These are phyloP conservation scores for Oopsacas minuta DNA, from an alignment of 37 sponge, comb jelly and placozoan species.

Conservation along the genomic window DNA sequence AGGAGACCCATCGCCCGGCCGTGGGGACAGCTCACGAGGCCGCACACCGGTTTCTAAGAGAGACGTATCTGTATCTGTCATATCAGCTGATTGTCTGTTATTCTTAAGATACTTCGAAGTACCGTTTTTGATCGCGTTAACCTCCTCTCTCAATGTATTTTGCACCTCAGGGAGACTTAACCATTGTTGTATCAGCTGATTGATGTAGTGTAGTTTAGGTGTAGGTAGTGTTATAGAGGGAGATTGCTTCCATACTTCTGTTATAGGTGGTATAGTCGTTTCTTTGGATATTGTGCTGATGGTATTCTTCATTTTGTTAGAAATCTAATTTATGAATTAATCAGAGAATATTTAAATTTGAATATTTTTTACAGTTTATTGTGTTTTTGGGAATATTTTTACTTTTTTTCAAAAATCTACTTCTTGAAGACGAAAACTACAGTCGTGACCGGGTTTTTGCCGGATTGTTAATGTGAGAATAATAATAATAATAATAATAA, in stretches of 20 bases:
- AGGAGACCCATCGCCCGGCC: background rate
- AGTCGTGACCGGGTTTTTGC: too few relatives aligned
- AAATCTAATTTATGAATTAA: too few relatives aligned
- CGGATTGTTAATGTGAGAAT: too few relatives aligned
- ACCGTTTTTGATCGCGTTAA: background rate
- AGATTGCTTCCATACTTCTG: background rate
- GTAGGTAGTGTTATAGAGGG: background rate
- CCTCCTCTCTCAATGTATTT: background rate
- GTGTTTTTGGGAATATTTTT: too few relatives aligned
- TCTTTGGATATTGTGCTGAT: background rate
- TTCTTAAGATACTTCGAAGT: constrained; percentile 6
- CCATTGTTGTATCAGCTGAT: constrained; percentile 5
- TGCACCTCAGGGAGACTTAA: background rate
- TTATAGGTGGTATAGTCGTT: background rate
- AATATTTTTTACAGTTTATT: too few relatives aligned
- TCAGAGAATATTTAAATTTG: too few relatives aligned
- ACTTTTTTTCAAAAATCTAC: too few relatives aligned
- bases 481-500: too few relatives aligned
- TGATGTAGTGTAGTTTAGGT: background rate
- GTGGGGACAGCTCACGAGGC: background rate
- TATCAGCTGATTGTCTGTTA: constrained; percentile 7
- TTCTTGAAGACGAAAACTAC: too few relatives aligned
- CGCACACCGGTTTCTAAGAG: background rate
- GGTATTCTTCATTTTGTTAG: background rate
- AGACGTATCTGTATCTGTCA: background rate